A percentile compares a stretch with the other conserved stretches of the same genome.
These are phyloP conservation scores for Myotis vivesi DNA, from an alignment of 2,797 vertebrate species.

Conservation along the genomic window DNA sequence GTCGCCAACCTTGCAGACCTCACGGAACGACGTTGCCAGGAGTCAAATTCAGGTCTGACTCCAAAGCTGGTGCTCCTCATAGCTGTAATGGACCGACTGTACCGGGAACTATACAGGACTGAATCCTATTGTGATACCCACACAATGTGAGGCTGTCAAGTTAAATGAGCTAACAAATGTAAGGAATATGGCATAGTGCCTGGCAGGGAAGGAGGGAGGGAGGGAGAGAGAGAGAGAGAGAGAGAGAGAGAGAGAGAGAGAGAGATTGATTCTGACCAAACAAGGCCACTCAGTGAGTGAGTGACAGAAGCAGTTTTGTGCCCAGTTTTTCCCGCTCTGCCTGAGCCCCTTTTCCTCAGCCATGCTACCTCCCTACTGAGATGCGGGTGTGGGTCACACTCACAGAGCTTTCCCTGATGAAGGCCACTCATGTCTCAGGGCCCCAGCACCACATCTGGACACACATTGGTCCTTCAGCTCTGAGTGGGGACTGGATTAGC, in stretches of 20 bases:
- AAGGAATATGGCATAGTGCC: not conserved
- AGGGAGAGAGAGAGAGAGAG: no score
- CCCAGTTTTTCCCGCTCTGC: not conserved
- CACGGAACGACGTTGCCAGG: not conserved
- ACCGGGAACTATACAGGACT: no score
- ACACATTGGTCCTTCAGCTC: not conserved
- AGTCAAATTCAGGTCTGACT: not conserved
- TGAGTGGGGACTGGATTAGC: not conserved
- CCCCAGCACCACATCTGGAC: not conserved
- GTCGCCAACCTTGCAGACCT: no score
- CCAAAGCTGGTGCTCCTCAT: not conserved
- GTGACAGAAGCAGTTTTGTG: not conserved
- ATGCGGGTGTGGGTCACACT: not conserved
- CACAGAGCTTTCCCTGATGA: not conserved
- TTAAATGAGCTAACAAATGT: not conserved
- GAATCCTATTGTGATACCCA: not conserved
- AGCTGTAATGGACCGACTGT: not conserved
- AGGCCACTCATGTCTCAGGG: not conserved
- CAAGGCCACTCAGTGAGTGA: not conserved
- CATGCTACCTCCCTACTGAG: not conserved
- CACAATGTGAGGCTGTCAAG: fast-evolving
- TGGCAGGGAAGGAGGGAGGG: no score
- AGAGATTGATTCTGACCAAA: no score
- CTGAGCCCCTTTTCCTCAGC: not conserved
- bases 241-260: no score